phyloP scores from a whole-genome alignment of 2,113 vertebrate species.

The Albula goreensis region DNA sequence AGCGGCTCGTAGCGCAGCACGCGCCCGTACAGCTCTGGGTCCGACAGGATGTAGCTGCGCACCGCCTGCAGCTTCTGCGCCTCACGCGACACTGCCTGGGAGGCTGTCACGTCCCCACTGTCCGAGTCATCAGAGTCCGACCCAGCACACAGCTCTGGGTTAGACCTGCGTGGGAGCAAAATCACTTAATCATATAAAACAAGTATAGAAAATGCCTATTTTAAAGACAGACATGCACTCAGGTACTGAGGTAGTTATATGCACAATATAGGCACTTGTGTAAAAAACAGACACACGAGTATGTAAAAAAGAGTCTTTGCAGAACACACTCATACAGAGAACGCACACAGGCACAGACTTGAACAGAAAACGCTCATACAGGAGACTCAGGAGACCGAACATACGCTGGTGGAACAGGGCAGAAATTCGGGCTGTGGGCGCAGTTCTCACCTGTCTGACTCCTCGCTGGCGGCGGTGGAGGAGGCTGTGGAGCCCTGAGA shows the following conservation, averaged over 20 bases:
- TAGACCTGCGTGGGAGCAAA: slow-evolving; percentile 54
- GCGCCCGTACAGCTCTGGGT: slow-evolving; percentile 69
- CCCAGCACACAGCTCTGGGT: slow-evolving; percentile 68
- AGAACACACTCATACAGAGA: no score
- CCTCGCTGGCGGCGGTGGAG: slow-evolving; percentile 70
- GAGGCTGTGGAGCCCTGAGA: slow-evolving; percentile 78
- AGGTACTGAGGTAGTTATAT: no score
- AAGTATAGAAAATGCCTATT: background rate
- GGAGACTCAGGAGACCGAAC: no score
- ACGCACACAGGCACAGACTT: no score
- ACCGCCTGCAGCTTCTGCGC: slow-evolving; percentile 71
- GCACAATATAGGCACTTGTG: no score
- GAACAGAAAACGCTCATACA: no score
- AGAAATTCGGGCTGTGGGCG: slow-evolving; percentile 44
- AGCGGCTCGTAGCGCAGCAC: slow-evolving; percentile 88
- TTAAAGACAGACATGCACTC: no score
- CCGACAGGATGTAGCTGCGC: slow-evolving; percentile 76
- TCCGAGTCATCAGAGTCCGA: slow-evolving; percentile 69
- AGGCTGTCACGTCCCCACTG: slow-evolving; percentile 69
- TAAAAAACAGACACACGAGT: no score
- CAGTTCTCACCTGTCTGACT: slow-evolving; percentile 70
- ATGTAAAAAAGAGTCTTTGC: no score
- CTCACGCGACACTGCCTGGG: slow-evolving; percentile 69
- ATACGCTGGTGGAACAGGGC: no score
- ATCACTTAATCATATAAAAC: background rate